phyloP scores from a whole-genome alignment of 2,797 vertebrate genomes.

The Falco columbarius region DNA sequence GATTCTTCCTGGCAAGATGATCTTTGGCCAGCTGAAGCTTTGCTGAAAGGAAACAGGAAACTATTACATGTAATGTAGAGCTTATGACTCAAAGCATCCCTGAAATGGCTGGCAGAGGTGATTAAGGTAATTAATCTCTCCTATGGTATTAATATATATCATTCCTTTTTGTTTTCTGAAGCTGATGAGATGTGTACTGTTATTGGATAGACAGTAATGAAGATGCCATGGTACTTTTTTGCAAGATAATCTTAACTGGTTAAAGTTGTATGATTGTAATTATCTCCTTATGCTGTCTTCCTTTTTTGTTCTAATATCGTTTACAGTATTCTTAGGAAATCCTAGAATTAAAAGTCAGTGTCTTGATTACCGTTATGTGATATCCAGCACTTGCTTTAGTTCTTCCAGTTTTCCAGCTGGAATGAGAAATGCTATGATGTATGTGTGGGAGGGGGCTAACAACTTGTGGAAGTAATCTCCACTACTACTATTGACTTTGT shows the following conservation, averaged over 20 bases:
- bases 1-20: not conserved
- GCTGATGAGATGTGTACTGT: not conserved
- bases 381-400: not conserved
- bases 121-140: constrained; percentile 11
- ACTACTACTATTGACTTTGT: not conserved
- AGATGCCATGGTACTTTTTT: not conserved
- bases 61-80: not conserved
- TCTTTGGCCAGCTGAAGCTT: not conserved
- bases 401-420: not conserved
- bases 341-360: not conserved
- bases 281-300: not conserved
- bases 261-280: not conserved
- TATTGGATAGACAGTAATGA: not conserved
- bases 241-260: not conserved
- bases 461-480: not conserved
- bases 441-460: not conserved
- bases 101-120: not conserved
- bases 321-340: not conserved
- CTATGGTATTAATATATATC: not conserved
- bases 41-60: not conserved
- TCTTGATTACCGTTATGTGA: not conserved
- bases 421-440: not conserved
- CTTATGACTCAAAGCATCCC: not conserved
- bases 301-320: not conserved
- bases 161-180: not conserved